phyloP scores from a whole-genome alignment of 1,140 invertebrate genomes.

The Pseudomyrmex cubaensis region DNA sequence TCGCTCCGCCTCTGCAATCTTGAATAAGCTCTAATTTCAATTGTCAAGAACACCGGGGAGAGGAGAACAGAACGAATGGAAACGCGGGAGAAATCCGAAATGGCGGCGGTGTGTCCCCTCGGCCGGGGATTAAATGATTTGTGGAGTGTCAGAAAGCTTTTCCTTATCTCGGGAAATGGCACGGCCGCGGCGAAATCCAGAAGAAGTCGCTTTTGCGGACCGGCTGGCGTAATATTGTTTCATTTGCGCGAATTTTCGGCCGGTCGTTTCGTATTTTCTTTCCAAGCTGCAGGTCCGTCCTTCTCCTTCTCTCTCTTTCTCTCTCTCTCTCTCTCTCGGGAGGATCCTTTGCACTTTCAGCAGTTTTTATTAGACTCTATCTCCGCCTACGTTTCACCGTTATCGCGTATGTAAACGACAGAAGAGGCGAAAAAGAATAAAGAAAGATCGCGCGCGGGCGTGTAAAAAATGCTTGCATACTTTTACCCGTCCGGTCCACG shows the following conservation, averaged over 20 bases:
- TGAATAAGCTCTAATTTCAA: constrained; percentile 61
- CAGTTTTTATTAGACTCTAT: constrained; percentile 54
- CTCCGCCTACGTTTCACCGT: constrained; percentile 50
- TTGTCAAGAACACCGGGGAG: constrained; percentile 43
- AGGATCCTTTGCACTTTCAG: constrained; percentile 31
- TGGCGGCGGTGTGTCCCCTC: neutral
- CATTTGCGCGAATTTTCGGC: constrained; percentile 52
- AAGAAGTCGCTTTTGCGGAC: constrained; percentile 23
- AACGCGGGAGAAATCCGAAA: constrained; percentile 38
- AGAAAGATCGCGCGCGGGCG: constrained; percentile 17
- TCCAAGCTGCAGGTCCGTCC: constrained; percentile 2
- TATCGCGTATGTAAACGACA: constrained; percentile 53
- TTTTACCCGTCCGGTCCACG: constrained; percentile 20
- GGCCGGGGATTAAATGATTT: constrained; percentile 50
- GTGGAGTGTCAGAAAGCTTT: constrained; percentile 60
- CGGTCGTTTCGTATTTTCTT: constrained; percentile 45
- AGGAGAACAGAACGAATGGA: constrained; percentile 51
- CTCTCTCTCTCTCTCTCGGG: too few species aligned
- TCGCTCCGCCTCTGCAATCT: neutral
- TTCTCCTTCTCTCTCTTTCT: neutral
- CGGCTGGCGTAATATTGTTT: constrained; percentile 58
- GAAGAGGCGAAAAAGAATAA: constrained; percentile 24
- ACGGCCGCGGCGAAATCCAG: constrained; percentile 26
- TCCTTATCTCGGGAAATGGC: constrained; percentile 46
- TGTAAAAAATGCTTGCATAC: constrained; percentile 48